phyloP scores from a whole-genome alignment of 2,113 vertebrate species.

The Triplophysa siluroides region DNA sequence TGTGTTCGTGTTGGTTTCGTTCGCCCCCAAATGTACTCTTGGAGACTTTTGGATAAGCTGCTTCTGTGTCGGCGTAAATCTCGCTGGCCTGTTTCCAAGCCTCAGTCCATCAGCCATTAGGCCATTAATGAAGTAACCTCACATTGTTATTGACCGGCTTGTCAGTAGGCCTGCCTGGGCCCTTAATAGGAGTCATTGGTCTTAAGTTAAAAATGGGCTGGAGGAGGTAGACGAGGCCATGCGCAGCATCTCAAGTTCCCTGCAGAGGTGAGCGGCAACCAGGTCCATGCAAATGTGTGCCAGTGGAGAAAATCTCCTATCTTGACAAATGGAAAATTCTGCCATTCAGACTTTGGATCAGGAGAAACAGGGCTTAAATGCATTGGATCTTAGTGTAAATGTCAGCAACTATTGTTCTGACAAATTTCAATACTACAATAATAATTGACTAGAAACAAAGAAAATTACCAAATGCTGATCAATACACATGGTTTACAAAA shows the following conservation, averaged over 20 bases:
- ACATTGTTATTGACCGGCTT: constrained; percentile 99
- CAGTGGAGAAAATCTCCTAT: constrained; percentile 73
- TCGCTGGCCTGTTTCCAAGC: constrained; percentile 64
- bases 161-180: constrained; percentile 93
- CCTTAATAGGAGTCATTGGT: constrained; percentile 99
- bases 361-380: not conserved
- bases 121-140: constrained; percentile 99
- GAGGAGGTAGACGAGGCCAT: constrained; percentile 82
- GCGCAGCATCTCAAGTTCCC: constrained; percentile 88
- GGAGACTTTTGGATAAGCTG: constrained; percentile 45
- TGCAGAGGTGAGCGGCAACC: constrained; percentile 83
- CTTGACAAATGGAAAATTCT: constrained; percentile 16
- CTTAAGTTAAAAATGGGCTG: constrained; percentile 96
- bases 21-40: constrained; percentile 12
- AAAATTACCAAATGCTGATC: too few relatives aligned
- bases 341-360: constrained; percentile 9
- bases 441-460: too few relatives aligned
- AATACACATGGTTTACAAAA: too few relatives aligned
- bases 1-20: constrained; percentile 14
- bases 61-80: constrained; percentile 49
- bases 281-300: constrained; percentile 87
- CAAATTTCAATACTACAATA: not conserved
- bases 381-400: constrained; percentile 63
- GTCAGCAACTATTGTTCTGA: too few relatives aligned
- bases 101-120: constrained; percentile 91